Percentiles rank a stretch among this genome's conserved stretches.
These are phyloP conservation scores for Oxygymnocypris stewartii DNA, from an alignment of 2,113 vertebrate species.

Conservation along the genomic window DNA sequence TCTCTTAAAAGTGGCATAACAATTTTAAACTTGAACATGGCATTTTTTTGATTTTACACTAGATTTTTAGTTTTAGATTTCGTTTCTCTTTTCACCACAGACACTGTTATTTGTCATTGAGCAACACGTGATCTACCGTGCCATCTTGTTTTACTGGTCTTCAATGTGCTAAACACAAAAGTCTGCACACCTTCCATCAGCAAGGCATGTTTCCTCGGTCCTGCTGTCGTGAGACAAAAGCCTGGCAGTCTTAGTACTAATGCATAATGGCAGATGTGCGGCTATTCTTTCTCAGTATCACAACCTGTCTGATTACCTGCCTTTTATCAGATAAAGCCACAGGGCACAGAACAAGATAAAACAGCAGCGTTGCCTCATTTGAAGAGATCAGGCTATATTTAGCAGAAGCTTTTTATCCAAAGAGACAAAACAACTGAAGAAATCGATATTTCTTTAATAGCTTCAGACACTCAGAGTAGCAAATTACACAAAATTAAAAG, in stretches of 20 bases:
- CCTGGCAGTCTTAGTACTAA: constrained; percentile 19
- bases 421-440: constrained; percentile 11
- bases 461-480: constrained; percentile 64
- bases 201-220: constrained; percentile 43
- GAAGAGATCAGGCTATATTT: constrained; percentile 42
- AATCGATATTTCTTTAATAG: constrained; percentile 68
- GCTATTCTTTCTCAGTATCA: constrained; percentile 40
- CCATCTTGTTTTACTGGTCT: constrained; percentile 20
- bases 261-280: constrained; percentile 34
- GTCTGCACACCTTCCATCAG: constrained; percentile 37
- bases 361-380: constrained; percentile 42
- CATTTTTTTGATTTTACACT: not conserved
- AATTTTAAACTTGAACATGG: not conserved
- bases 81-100: not conserved
- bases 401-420: constrained; percentile 20
- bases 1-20: not conserved
- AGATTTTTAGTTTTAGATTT: not conserved
- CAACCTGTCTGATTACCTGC: constrained; percentile 46
- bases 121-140: not conserved
- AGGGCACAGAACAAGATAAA: constrained; percentile 42
- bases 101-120: not conserved
- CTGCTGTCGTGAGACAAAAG: constrained; percentile 30
- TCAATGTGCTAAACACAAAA: not conserved
- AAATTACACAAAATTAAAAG: constrained; percentile 70
- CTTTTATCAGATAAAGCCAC: constrained; percentile 49